Conservation (phyloP, 2,113 vertebrate species). For the Trematomus loennbergii region DNA sequence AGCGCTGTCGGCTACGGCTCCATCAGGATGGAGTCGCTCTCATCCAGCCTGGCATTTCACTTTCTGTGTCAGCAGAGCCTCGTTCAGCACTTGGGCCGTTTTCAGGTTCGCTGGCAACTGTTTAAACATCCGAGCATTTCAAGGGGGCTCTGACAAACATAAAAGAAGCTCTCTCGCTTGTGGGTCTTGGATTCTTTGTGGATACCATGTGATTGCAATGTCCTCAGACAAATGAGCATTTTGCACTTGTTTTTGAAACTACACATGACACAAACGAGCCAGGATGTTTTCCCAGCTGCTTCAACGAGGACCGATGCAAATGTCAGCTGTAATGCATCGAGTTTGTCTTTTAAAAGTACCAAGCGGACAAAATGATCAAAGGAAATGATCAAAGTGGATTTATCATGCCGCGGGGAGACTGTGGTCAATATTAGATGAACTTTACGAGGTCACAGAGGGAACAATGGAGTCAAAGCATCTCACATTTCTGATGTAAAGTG, state of each 20-base stretch:
- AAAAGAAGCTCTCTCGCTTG: conserved; percentile 14
- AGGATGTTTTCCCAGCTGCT: conserved; percentile 6
- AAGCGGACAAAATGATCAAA: neutral
- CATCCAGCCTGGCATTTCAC: too few relatives aligned
- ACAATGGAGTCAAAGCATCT: neutral
- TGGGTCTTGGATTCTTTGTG: conserved; percentile 14
- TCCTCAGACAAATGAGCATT: conserved; percentile 36
- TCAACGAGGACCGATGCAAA: neutral
- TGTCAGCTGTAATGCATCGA: neutral
- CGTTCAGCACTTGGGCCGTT: neutral
- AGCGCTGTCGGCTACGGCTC: conserved; percentile 35
- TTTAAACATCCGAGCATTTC: conserved; percentile 24
- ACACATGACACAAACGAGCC: neutral
- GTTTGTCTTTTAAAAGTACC: neutral
- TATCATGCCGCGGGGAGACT: neutral
- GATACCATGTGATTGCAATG: conserved; percentile 12
- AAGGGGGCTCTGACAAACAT: conserved; percentile 21
- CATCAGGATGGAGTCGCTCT: conserved; percentile 16
- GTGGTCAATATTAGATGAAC: neutral
- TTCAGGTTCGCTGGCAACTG: conserved; percentile 43
- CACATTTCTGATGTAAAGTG: neutral
- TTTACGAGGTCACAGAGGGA: neutral
- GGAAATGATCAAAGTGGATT: neutral
- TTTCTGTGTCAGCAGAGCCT: conserved; percentile 10
- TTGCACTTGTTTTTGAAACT: conserved; percentile 29